phyloP scores from a whole-genome alignment of 1,140 invertebrate genomes.

The Maniola jurtina region DNA sequence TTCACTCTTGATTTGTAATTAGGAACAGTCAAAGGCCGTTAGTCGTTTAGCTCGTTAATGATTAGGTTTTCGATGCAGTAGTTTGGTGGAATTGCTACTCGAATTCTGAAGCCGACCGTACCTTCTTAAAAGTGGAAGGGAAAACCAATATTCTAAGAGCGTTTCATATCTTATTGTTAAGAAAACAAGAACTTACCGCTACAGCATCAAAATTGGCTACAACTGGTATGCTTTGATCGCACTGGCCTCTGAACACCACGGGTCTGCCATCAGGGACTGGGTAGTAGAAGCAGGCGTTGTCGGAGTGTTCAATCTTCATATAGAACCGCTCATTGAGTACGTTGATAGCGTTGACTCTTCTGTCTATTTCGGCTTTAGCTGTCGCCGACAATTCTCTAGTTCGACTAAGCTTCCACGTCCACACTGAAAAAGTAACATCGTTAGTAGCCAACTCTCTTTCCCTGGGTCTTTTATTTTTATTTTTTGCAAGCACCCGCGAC shows the following conservation, averaged over 20 bases:
- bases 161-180: neutral
- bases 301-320: conserved; percentile 35
- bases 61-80: too few relatives aligned
- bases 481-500: too few relatives aligned
- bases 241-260: conserved; percentile 48
- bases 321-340: conserved; percentile 55
- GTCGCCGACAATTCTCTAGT: conserved; percentile 30
- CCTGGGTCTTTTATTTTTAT: too few relatives aligned
- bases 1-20: too few relatives aligned
- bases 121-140: too few relatives aligned
- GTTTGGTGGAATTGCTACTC: too few relatives aligned
- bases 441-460: neutral
- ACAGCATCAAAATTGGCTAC: conserved; percentile 41
- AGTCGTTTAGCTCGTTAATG: too few relatives aligned
- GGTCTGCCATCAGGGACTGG: conserved; percentile 39
- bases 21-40: too few relatives aligned
- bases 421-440: conserved; percentile 42
- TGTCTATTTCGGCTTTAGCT: conserved; percentile 40
- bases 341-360: conserved; percentile 38
- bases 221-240: conserved; percentile 43
- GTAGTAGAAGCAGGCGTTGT: conserved; percentile 56
- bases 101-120: too few relatives aligned
- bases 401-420: conserved; percentile 60
- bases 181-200: conserved; percentile 35
- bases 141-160: neutral